These are phyloP conservation scores for Hirtodrosophila trivittata DNA, from an alignment of 2,888 invertebrate genomes.

Conservation along the genomic window DNA sequence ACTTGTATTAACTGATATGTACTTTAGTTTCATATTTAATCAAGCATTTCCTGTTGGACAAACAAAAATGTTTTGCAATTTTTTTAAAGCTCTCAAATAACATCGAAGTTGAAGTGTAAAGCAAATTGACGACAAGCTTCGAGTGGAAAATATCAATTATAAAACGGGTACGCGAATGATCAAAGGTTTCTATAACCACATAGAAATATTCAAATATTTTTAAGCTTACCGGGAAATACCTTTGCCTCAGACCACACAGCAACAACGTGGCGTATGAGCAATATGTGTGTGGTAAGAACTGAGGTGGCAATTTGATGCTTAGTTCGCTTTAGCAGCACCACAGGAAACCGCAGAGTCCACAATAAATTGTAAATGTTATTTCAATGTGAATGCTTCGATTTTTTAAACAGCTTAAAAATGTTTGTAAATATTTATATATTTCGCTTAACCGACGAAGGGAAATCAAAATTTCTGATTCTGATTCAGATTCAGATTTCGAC, in stretches of 20 bases:
- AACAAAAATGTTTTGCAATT: slow-evolving; percentile 20
- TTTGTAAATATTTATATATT: slow-evolving; percentile 49
- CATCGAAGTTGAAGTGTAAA: slow-evolving; percentile 33
- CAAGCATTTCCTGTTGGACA: slow-evolving; percentile 36
- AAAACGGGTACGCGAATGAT: slow-evolving; percentile 6
- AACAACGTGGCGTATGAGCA: not conserved
- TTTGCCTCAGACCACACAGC: not conserved
- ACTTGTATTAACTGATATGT: not conserved
- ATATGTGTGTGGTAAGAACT: not conserved
- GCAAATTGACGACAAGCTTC: slow-evolving; percentile 6
- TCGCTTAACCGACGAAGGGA: slow-evolving; percentile 14
- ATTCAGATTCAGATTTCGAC: slow-evolving; percentile 2
- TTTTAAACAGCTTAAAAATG: not conserved
- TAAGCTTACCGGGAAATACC: slow-evolving; percentile 21
- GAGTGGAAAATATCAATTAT: slow-evolving; percentile 2
- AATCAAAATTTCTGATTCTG: slow-evolving; percentile 11
- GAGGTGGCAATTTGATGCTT: too few relatives aligned
- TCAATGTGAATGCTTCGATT: slow-evolving; percentile 2
- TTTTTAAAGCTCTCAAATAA: slow-evolving; percentile 41
- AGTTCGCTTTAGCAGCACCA: not conserved
- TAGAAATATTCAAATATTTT: not conserved
- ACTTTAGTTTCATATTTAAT: slow-evolving; percentile 15
- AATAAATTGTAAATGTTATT: slow-evolving; percentile 41
- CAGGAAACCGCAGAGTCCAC: slow-evolving; percentile 11
- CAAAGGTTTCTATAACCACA: not conserved